phyloP scores from a whole-genome alignment of 2,797 vertebrate genomes.

The Enteromius fasciolatus region DNA sequence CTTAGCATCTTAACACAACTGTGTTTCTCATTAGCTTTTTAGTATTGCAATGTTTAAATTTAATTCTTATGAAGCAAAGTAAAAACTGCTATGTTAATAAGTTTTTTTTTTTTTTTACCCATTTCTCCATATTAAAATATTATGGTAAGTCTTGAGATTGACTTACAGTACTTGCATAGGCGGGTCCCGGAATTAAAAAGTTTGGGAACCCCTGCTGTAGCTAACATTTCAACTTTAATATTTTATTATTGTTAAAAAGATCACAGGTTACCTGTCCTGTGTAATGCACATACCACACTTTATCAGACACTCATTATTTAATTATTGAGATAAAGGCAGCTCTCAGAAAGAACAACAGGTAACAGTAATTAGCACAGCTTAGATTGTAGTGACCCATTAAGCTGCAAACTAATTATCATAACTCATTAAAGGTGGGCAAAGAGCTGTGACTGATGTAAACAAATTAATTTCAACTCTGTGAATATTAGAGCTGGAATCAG shows the following conservation, averaged over 20 bases:
- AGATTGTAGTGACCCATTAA: conserved; percentile 56
- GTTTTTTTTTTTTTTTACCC: too few species aligned
- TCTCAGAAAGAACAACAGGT: conserved; percentile 56
- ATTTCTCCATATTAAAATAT: too few species aligned
- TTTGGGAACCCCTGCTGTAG: not conserved
- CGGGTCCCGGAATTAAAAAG: too few species aligned
- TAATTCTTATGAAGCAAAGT: too few species aligned
- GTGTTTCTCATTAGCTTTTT: too few species aligned
- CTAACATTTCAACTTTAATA: not conserved
- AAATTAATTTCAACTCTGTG: conserved; percentile 49
- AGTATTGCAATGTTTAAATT: too few species aligned
- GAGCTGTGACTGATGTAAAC: conserved; percentile 58
- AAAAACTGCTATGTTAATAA: too few species aligned
- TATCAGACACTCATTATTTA: conserved; percentile 55
- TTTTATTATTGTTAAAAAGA: conserved; percentile 2
- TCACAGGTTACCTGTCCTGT: not conserved
- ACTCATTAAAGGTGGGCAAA: conserved; percentile 53
- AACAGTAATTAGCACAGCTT: conserved; percentile 55
- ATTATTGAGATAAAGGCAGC: conserved; percentile 52
- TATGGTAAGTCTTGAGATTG: too few species aligned
- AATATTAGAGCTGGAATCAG: conserved; percentile 54
- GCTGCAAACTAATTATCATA: conserved; percentile 56
- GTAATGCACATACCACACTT: conserved; percentile 42
- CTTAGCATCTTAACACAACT: too few species aligned
- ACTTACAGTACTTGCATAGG: too few species aligned